phyloP scores from a whole-genome alignment of 2,888 invertebrate genomes.

The Drosophila lacicola region DNA sequence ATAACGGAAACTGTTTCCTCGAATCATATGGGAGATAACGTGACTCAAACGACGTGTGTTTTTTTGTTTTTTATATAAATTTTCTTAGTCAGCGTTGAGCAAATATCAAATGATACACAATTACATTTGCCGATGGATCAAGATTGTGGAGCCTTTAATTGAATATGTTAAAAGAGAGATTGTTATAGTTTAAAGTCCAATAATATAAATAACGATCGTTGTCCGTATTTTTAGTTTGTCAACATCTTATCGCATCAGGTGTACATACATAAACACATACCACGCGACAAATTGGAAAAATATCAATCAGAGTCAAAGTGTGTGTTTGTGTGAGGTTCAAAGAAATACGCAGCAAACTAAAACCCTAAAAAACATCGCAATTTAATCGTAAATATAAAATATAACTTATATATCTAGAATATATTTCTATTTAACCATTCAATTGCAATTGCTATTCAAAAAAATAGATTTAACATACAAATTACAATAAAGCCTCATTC shows the following conservation, averaged over 20 bases:
- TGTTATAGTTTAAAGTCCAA: constrained; percentile 14
- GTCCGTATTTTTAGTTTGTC: constrained; percentile 4
- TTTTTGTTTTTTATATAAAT: background rate
- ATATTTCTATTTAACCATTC: no score
- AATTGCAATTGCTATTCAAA: no score
- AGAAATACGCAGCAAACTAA: constrained; percentile 15
- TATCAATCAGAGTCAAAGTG: constrained; percentile 16
- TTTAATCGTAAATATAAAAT: no score
- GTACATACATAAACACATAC: constrained; percentile 20
- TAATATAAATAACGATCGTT: constrained; percentile 11
- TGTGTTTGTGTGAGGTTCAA: background rate
- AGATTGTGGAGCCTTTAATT: background rate
- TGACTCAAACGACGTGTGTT: constrained; percentile 41
- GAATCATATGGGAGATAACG: constrained; percentile 40
- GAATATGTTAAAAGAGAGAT: background rate
- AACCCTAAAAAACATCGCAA: no score
- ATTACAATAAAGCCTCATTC: no score
- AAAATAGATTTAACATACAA: no score
- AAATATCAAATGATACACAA: constrained; percentile 1
- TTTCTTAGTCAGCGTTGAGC: constrained; percentile 37
- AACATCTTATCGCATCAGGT: constrained; percentile 42
- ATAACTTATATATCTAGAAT: no score
- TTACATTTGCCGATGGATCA: background rate
- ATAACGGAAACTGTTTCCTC: constrained; percentile 27
- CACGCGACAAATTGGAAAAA: constrained; percentile 31